phyloP scores from a whole-genome alignment of 1,140 invertebrate genomes.

The Dendroctonus valens region DNA sequence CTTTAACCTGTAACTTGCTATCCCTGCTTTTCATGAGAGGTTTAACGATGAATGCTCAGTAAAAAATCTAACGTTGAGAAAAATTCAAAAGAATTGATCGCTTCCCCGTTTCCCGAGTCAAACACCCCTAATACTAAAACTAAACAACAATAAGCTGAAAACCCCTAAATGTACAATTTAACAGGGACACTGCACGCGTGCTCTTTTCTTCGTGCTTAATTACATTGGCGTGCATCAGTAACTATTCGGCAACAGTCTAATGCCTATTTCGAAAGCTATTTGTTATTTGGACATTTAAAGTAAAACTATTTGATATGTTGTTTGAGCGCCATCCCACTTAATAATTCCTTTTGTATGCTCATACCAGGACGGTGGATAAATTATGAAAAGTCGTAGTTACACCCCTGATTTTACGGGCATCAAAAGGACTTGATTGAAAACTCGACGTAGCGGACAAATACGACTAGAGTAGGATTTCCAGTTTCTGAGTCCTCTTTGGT shows the following conservation, averaged over 20 bases:
- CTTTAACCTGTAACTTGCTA: no score
- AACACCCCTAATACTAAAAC: conserved; percentile 3
- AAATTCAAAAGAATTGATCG: no score
- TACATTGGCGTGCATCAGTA: neutral
- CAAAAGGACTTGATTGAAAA: conserved; percentile 51
- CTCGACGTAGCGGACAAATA: conserved; percentile 49
- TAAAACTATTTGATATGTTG: neutral
- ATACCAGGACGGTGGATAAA: conserved; percentile 36
- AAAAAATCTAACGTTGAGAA: no score
- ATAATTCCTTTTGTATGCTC: conserved; percentile 37
- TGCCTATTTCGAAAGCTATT: no score
- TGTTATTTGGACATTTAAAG: neutral
- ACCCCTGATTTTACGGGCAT: conserved; percentile 44
- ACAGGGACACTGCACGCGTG: neutral
- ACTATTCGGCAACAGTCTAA: neutral
- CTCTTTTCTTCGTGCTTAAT: neutral
- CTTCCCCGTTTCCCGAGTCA: neutral
- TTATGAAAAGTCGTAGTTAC: conserved; percentile 40
- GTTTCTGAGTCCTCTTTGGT: conserved; percentile 44
- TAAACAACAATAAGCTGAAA: neutral
- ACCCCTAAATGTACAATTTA: neutral
- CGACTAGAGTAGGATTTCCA: conserved; percentile 48
- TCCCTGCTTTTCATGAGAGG: no score
- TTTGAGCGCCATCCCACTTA: no score
- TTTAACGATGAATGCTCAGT: no score